Base-by-base conservation (phyloP, 1,140 invertebrate genomes). In the Ceratosolen fusciceps region DNA sequence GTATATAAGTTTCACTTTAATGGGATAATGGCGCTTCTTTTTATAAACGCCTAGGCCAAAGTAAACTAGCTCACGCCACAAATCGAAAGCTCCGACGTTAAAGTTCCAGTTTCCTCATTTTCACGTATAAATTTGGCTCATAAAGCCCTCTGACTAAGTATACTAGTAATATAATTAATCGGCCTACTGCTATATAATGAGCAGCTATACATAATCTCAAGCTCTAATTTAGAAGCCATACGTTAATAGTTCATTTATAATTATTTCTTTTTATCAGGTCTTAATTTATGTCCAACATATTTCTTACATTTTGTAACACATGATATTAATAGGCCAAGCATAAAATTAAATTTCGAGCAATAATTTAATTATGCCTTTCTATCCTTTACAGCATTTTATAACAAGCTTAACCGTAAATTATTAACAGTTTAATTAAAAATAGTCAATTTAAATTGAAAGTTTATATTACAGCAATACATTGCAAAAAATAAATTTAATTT, bases 131-230 rank as follows among this genome's bases (percentile, higher is more conserved):
- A 74, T 34, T 80, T 80, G 78, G 72, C 78, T 70, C 31, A 19
- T 24, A 19, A 58, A 73, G 29, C 21, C 19, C 37, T 37, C n/a
- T 7, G 21, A 68, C 3, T 39, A 14, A 34, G 71, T 34, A 56
- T 79, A 74, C 74, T 74, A 74, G 72, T 52, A 24, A 49, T 49
- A 54, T 80, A 80, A 80, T 80, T 80, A 80, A 80, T 74, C 47
- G 71, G 21, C n/a, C 31, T 68, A 54, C 56, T 24, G 43, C 58
- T 47, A 70, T 58, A 56, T 2, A 54, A 56, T 39, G 12, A 62
- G n/a, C 60, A 19, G 3, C 9, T 58, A 12, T 24, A 72, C n/a
- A 26, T 73, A 31, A 14, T 14, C 5, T 58, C 9, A 26, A 24
- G 10, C 1, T 24, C 71, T 73, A 73, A 56, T 73, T 73, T 37